A percentile compares a stretch with the other conserved stretches of the same genome.
phyloP scores from a whole-genome alignment of 2,113 vertebrate species.

The Opisthocomus hoazin region DNA sequence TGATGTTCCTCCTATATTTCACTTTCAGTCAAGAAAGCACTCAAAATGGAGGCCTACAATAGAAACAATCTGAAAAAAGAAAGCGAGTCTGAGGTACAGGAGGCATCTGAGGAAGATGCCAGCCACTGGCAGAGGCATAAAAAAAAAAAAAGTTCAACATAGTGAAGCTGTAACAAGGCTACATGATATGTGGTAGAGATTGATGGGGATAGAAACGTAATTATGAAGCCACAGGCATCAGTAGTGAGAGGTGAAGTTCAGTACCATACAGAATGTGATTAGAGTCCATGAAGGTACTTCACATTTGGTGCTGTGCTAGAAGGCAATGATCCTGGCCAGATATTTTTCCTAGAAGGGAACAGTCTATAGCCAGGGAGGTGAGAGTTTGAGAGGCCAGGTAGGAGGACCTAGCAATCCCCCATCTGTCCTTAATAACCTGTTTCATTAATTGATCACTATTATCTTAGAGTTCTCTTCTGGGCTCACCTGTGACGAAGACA shows the following conservation, averaged over 20 bases:
- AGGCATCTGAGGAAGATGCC: neutral
- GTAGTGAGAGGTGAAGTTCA: neutral
- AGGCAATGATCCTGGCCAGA: neutral
- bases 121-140: neutral
- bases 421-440: neutral
- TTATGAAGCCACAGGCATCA: neutral
- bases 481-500: neutral
- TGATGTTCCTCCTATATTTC: neutral
- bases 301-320: neutral
- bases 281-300: neutral
- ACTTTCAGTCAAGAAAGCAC: neutral
- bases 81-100: neutral
- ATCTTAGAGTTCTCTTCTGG: neutral
- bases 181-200: neutral
- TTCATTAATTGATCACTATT: neutral
- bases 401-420: neutral
- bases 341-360: neutral
- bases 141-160: neutral
- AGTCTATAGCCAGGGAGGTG: neutral
- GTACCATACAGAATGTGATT: neutral
- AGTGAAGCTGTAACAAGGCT: neutral
- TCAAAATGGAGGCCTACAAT: neutral
- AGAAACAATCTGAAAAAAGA: neutral
- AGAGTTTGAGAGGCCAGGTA: neutral
- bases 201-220: neutral